A percentile compares a stretch with the other conserved stretches of the same genome.
phyloP scores from a whole-genome alignment of 2,797 vertebrate genomes.

The Podarcis siculus region DNA sequence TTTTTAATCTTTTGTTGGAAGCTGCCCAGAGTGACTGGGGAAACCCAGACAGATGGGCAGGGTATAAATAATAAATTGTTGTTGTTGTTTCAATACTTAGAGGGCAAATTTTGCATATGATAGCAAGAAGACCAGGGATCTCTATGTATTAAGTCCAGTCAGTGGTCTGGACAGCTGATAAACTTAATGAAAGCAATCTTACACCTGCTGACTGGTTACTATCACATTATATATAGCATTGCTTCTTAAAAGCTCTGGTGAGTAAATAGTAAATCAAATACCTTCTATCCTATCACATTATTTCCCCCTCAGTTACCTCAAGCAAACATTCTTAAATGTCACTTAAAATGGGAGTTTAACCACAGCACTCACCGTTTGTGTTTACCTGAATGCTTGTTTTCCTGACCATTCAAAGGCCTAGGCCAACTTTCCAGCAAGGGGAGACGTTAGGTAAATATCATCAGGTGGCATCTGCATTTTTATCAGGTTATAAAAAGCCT shows the following conservation, averaged over 20 bases:
- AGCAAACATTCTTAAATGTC: constrained; percentile 31
- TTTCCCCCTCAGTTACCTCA: constrained; percentile 21
- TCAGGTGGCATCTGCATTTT: constrained; percentile 55
- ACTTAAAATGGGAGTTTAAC: constrained; percentile 51
- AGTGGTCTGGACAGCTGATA: neutral
- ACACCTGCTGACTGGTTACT: constrained; percentile 30
- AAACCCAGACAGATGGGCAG: no score
- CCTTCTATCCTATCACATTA: constrained; percentile 15
- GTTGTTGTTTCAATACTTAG: neutral
- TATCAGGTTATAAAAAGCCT: constrained; percentile 52
- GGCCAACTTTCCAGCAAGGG: constrained; percentile 55
- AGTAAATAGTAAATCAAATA: constrained; percentile 34
- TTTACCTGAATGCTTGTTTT: constrained; percentile 36
- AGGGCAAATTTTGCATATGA: neutral
- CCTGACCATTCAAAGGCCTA: constrained; percentile 43
- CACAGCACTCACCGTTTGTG: constrained; percentile 20
- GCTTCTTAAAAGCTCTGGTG: constrained; percentile 35
- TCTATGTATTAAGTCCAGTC: constrained; percentile 22
- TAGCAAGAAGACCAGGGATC: constrained; percentile 3
- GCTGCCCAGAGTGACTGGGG: no score
- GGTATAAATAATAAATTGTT: no score
- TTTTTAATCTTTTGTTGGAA: no score
- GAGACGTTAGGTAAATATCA: constrained; percentile 65
- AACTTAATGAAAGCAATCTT: neutral
- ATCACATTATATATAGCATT: constrained; percentile 7